Conservation (phyloP, 2,888 invertebrate species). For the Tenthredo mesomela region DNA sequence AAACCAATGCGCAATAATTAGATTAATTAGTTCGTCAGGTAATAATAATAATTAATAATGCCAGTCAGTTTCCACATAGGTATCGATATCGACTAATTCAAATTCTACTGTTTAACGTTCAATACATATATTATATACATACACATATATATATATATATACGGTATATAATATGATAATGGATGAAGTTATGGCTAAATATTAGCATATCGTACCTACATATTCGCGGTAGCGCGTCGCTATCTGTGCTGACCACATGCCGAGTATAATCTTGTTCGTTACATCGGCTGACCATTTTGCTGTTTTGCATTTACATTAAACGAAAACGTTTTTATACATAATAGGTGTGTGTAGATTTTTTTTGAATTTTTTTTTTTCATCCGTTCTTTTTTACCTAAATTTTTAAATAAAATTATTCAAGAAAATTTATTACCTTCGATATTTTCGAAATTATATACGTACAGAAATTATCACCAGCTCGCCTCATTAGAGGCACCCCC, state of each 20-base stretch:
- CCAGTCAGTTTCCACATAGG: neutral
- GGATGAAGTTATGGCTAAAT: constrained; percentile 65
- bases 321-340: constrained; percentile 70
- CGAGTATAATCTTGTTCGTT: constrained; percentile 74
- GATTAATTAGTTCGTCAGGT: too few relatives aligned
- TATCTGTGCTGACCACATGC: constrained; percentile 75
- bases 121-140: constrained; percentile 37
- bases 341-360: neutral
- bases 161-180: constrained; percentile 66
- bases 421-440: neutral
- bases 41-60: too few relatives aligned
- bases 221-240: constrained; percentile 62
- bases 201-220: constrained; percentile 63
- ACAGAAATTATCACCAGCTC: neutral
- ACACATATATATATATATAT: neutral
- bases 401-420: neutral
- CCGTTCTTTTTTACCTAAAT: too few relatives aligned
- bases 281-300: constrained; percentile 64
- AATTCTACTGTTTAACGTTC: neutral
- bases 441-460: neutral
- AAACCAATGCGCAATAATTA: too few relatives aligned
- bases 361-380: too few relatives aligned
- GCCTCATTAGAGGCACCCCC: neutral
- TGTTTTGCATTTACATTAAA: constrained; percentile 73
- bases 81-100: neutral